These are phyloP conservation scores for Gnatocerus cornutus DNA, from an alignment of 2,888 invertebrate genomes.

Conservation along the genomic window DNA sequence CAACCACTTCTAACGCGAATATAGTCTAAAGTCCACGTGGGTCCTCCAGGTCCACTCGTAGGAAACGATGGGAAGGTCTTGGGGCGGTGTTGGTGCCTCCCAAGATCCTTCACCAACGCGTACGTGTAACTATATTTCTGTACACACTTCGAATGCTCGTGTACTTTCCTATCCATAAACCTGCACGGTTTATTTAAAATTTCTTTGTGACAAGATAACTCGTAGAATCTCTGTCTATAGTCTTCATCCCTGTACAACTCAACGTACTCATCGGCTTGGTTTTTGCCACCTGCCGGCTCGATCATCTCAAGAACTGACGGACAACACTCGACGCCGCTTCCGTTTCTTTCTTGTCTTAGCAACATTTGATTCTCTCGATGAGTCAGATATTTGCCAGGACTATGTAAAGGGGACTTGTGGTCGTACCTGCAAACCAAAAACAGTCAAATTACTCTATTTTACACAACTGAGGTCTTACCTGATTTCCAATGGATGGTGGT, in stretches of 20 bases:
- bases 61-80: constrained; percentile 72
- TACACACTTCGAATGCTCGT: constrained; percentile 83
- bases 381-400: constrained; percentile 71
- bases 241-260: constrained; percentile 83
- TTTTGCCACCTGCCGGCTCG: constrained; percentile 84
- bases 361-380: constrained; percentile 79
- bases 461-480: constrained; percentile 48
- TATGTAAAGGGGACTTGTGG: constrained; percentile 57
- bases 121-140: constrained; percentile 90
- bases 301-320: constrained; percentile 85
- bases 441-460: neutral
- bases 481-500: constrained; percentile 52
- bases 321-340: constrained; percentile 83
- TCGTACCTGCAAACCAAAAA: constrained; percentile 56
- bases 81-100: constrained; percentile 66
- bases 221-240: constrained; percentile 83
- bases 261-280: constrained; percentile 81
- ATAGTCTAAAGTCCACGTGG: constrained; percentile 86
- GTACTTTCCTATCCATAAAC: constrained; percentile 80
- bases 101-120: constrained; percentile 83
- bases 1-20: constrained; percentile 89
- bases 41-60: constrained; percentile 69
- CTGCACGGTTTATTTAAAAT: constrained; percentile 83
- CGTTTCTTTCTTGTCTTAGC: constrained; percentile 70
- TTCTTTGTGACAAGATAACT: constrained; percentile 83